Evolutionary conservation across 1,140 invertebrate genomes (phyloP), one percentile per base, ranked within the genome.

Genomic region (Drosophila truncata): DNA sequence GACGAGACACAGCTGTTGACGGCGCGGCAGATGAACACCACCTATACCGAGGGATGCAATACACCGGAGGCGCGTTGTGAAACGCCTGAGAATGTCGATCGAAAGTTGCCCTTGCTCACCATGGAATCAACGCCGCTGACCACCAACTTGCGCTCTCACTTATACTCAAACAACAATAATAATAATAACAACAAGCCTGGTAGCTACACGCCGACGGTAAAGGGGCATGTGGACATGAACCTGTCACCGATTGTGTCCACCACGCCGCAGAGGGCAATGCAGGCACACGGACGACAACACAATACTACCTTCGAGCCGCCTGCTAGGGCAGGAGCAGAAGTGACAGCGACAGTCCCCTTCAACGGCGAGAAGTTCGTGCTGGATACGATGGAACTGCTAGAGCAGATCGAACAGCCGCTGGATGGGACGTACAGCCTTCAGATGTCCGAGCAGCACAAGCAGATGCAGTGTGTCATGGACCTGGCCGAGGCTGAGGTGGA

Each of bases 381-480:
- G 42, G 77, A 80, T 46, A 80, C 81, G 6, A 75, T 90, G 70
- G 80, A 92, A 47, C 23, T 91, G 64, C 44, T 91, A 20, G 88
- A 91, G 23, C 71, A 92, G 47, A 91, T 92, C 42, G 91, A 92
- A 59, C 85, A 92, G 67, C 87, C 91, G 4, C 60, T 84, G 62
- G 62, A 81, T 76, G 57, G 54, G 25, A 86, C 80, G 9, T 81
- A 70, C 39, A 77, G 66, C 52, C 44, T 73, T 11, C 66, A 73
- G 20, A 82, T 74, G 62, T 63, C 82, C 8, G 79, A 82, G 41
- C 71, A 82, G 42, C 73, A 77, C 23, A 81, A 77, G 35, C 86
- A 92, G 61, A 91, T 92, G 78, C 80, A 92, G 46, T 85, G 85
- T 65, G 85, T 92, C 3, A 69, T 92, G 74, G 86, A 88, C 58